Evolutionary conservation across 2,888 invertebrate genomes (phyloP).

Genomic region (Drosophila testacea): DNA sequence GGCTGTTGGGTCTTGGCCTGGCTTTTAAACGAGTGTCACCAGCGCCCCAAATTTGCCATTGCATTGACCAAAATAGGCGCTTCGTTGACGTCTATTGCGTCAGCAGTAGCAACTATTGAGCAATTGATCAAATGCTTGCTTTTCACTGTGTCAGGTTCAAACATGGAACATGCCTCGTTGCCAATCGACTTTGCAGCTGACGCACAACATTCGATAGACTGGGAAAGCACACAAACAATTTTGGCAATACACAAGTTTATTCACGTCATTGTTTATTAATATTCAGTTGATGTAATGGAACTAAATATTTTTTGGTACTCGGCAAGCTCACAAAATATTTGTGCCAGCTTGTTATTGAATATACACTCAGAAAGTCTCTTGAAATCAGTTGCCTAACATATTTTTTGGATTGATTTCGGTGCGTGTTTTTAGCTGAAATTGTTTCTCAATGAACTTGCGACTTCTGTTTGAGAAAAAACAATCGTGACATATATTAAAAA

Average conservation of each 20-base stretch:
- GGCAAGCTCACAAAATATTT: slow-evolving; percentile 22
- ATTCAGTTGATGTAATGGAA: slow-evolving; percentile 75
- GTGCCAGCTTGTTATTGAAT: slow-evolving; percentile 25
- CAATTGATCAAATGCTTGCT: slow-evolving; percentile 68
- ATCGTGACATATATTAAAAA: neutral
- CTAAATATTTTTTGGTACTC: slow-evolving; percentile 43
- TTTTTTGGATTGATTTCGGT: slow-evolving; percentile 8
- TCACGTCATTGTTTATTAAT: slow-evolving; percentile 76
- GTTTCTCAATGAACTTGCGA: slow-evolving; percentile 7
- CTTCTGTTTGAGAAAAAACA: slow-evolving; percentile 7
- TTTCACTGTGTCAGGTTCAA: slow-evolving; percentile 77
- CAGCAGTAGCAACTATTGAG: slow-evolving; percentile 62
- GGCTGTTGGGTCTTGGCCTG: slow-evolving; percentile 26
- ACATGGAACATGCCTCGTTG: slow-evolving; percentile 46
- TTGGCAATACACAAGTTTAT: slow-evolving; percentile 39
- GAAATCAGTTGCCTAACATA: neutral
- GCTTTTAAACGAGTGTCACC: slow-evolving; percentile 62
- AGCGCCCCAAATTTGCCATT: slow-evolving; percentile 73
- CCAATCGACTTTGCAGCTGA: slow-evolving; percentile 37
- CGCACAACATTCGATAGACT: slow-evolving; percentile 43
- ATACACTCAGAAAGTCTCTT: slow-evolving; percentile 15
- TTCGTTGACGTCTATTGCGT: slow-evolving; percentile 61
- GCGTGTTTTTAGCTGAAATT: slow-evolving; percentile 8
- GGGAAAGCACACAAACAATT: slow-evolving; percentile 24
- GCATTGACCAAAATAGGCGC: slow-evolving; percentile 73